Evolutionary conservation across 2,113 vertebrate genomes (phyloP), one percentile per base, ranked within the genome.

Genomic region (Chaenogobius annularis): DNA sequence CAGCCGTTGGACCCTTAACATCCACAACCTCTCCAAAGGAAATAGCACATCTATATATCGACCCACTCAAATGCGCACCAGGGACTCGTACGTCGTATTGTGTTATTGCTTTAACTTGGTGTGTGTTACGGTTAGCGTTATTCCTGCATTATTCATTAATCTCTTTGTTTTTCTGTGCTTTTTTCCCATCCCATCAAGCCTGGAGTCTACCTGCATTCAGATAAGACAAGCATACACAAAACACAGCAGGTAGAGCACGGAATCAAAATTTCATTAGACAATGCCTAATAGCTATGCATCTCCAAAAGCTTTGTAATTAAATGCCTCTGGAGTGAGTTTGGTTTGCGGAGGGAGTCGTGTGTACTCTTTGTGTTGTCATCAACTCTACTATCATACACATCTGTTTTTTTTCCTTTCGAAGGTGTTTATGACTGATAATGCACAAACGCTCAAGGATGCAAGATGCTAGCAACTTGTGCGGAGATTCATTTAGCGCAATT

Each of bases 91-190:
- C 23, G 68, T 55, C 26, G 69, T 62, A 70, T 74, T 69, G 52
- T 66, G 43, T 59, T 56, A 40, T 63, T 40, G 37, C 31, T 63
- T 54, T 9, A 19, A 68, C 52, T 75, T 55, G 17, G 69, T 40
- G 47, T 66, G 7, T 65, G 22, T 43, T 7, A 5, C 8, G 37
- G 1, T 68, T 67, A 54, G 40, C 58, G 66, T 58, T 31, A 15
- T 26, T 40, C 31, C 23, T 84, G 72, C 63, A 87, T 85, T 83
- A 87, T 90, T 85, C 79, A 85, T 80, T 73, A 66, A 80, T 85
- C 71, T 80, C 68, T 79, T 82, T 86, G 76, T 87, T 85, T 85
- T 83, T 66, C 71, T 66, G 56, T 56, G 69, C 48, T 50, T 52
- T 56, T 23, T 55, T 55, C 37, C 50, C 46, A 73, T 83, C 80